phyloP scores from a whole-genome alignment of 2,113 vertebrate species.

The Aptenodytes patagonicus region DNA sequence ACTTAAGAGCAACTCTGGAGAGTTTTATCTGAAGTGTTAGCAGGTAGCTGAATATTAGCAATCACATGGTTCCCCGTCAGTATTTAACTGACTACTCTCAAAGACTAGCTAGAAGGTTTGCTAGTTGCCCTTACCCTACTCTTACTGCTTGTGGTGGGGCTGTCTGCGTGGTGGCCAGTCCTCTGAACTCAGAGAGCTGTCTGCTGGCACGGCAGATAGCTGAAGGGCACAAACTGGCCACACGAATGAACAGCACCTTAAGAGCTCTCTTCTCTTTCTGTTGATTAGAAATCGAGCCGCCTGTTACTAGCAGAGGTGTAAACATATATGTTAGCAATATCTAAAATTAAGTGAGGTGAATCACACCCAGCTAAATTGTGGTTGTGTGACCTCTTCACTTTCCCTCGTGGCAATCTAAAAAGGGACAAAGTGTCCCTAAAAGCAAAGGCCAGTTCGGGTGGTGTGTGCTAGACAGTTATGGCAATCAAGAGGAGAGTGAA shows the following conservation, averaged over 20 bases:
- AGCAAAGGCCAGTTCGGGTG: neutral
- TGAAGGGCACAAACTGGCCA: neutral
- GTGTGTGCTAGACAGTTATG: neutral
- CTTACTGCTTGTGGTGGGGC: neutral
- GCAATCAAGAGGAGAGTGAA: neutral
- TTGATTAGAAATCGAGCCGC: neutral
- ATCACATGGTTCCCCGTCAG: accelerated
- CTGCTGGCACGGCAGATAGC: neutral
- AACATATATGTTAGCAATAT: neutral
- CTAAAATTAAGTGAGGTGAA: neutral
- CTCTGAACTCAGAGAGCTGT: neutral
- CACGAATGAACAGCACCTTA: neutral
- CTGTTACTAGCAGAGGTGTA: neutral
- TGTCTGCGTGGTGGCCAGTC: accelerated
- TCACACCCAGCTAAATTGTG: neutral
- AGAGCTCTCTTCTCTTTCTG: neutral
- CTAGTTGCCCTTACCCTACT: neutral
- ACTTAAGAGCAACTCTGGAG: neutral
- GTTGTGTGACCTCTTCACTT: neutral
- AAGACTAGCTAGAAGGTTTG: neutral
- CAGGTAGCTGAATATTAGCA: neutral
- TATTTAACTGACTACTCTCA: neutral
- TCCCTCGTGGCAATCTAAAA: neutral
- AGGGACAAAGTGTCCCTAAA: neutral
- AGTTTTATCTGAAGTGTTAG: neutral